Percentiles rank a stretch among this genome's conserved stretches.
phyloP scores from a whole-genome alignment of 2,113 vertebrate species.

The Panthera tigris region DNA sequence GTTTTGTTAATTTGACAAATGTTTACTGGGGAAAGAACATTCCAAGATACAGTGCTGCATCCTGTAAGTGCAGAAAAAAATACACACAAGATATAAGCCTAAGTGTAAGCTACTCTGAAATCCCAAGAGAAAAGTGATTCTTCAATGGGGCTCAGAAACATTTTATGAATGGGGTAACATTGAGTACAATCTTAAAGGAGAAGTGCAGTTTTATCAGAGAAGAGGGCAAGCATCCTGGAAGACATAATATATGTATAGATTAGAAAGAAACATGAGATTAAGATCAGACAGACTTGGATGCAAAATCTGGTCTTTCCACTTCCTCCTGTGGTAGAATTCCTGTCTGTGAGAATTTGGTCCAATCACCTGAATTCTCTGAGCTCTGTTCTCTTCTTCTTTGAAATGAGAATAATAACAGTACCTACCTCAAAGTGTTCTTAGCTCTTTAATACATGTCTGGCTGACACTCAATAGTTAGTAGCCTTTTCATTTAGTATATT shows the following conservation, averaged over 20 bases:
- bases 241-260: too few relatives aligned
- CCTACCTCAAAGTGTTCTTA: background rate
- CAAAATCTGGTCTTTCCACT: background rate
- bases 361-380: background rate
- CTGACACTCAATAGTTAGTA: background rate
- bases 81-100: conserved; percentile 20
- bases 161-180: background rate
- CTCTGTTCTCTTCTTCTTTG: background rate
- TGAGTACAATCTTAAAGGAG: background rate
- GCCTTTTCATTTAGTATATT: background rate
- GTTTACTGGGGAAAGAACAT: conserved; percentile 11
- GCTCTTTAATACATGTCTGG: background rate
- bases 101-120: background rate
- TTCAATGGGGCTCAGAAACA: background rate
- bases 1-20: conserved; percentile 34
- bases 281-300: background rate
- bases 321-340: background rate
- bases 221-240: background rate
- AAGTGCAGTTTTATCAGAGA: background rate
- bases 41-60: background rate
- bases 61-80: conserved; percentile 29
- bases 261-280: background rate
- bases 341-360: background rate
- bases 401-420: background rate
- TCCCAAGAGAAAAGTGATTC: background rate